Conservation (phyloP, 2,888 invertebrate species). For the Clepsis dumicolana region DNA sequence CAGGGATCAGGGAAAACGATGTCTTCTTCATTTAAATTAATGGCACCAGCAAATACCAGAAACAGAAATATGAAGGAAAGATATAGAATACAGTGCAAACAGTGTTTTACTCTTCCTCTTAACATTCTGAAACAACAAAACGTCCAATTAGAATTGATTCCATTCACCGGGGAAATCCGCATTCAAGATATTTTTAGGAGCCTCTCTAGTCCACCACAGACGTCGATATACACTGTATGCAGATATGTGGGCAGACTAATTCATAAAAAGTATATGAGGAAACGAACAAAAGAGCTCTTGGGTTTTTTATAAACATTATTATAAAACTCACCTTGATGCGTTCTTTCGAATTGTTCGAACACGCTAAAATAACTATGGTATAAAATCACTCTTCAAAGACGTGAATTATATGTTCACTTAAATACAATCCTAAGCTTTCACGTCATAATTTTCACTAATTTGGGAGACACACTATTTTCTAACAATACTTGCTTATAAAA, state of each 20-base stretch:
- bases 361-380: slow-evolving; percentile 11
- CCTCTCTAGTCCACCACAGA: not conserved
- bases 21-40: slow-evolving; percentile 85
- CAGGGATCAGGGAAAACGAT: slow-evolving; percentile 91
- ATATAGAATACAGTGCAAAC: slow-evolving; percentile 92
- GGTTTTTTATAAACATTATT: slow-evolving; percentile 11
- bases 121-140: slow-evolving; percentile 80
- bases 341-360: slow-evolving; percentile 18
- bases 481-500: slow-evolving; percentile 22
- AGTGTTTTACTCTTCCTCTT: slow-evolving; percentile 91
- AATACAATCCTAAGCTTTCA: slow-evolving; percentile 4
- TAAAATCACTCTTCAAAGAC: slow-evolving; percentile 6
- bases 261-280: not conserved
- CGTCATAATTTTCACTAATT: slow-evolving; percentile 11
- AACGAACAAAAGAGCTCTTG: not conserved
- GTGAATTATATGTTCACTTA: slow-evolving; percentile 12
- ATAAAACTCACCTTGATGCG: slow-evolving; percentile 31
- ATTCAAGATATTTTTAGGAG: not conserved
- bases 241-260: slow-evolving; percentile 1
- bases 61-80: slow-evolving; percentile 91
- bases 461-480: slow-evolving; percentile 20
- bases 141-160: slow-evolving; percentile 4
- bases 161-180: not conserved
- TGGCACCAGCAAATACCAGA: slow-evolving; percentile 89
- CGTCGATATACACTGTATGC: not conserved